Percentiles rank a stretch among this genome's conserved stretches.
Evolutionary conservation across 1,140 invertebrate genomes (phyloP).

Genomic region (Gonioctena quinquepunctata): DNA sequence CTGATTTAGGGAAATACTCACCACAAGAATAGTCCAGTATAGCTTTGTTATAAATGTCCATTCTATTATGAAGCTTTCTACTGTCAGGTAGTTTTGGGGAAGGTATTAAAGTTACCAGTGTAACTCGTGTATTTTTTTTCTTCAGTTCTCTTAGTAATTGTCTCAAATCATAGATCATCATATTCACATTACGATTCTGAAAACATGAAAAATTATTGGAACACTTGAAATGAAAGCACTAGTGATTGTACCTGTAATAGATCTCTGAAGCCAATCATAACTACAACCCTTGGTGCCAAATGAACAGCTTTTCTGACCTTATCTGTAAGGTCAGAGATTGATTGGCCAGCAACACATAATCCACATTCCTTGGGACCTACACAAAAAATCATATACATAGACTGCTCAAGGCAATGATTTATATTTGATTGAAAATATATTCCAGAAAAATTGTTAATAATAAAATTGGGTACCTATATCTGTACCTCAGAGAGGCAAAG

Average conservation of each 20-base stretch:
- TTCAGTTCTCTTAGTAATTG: slow-evolving; percentile 33
- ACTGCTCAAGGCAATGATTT: background rate
- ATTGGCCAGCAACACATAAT: slow-evolving; percentile 27
- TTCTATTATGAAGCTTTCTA: slow-evolving; percentile 21
- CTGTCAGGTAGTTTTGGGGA: slow-evolving; percentile 31
- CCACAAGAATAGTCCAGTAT: slow-evolving; percentile 32
- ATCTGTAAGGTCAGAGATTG: slow-evolving; percentile 33
- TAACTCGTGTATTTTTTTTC: slow-evolving; percentile 33
- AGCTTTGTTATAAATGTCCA: slow-evolving; percentile 37
- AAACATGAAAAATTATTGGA: background rate
- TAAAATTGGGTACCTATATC: too few species aligned
- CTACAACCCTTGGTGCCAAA: slow-evolving; percentile 38
- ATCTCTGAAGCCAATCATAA: slow-evolving; percentile 41
- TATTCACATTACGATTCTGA: slow-evolving; percentile 32
- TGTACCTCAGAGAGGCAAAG: too few species aligned
- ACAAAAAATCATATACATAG: background rate
- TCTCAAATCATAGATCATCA: slow-evolving; percentile 37
- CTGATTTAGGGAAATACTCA: too few species aligned
- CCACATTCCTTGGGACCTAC: slow-evolving; percentile 36
- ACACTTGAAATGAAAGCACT: background rate
- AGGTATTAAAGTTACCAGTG: slow-evolving; percentile 37
- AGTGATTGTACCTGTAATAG: slow-evolving; percentile 25
- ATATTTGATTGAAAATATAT: too few species aligned
- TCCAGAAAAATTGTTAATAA: too few species aligned
- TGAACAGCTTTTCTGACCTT: slow-evolving; percentile 25